Evolutionary conservation across 2,888 invertebrate genomes (phyloP), one percentile per base, ranked within the genome.

Genomic region (Dasysyrphus albostriatus): DNA sequence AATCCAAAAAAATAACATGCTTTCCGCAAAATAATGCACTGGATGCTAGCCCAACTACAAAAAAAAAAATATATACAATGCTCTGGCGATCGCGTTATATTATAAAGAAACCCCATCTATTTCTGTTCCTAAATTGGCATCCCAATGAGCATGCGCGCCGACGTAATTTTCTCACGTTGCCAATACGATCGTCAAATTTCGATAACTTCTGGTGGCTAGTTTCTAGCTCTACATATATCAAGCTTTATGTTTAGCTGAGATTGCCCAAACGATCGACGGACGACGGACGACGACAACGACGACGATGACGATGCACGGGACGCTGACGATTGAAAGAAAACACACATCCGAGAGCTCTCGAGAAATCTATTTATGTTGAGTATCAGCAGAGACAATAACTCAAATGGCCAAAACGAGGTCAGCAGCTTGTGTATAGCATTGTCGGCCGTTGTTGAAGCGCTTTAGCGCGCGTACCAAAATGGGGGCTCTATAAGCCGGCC

Each of bases 121-220:
- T 51, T 59, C 14, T 69, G 69, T 63, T 73, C 83, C 83, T 83
- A 87, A 87, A 87, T 87, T 87, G 87, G 87, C 78, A 83, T 87
- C 83, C 87, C 56, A 87, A 75, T 82, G 72, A 74, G 77, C 69
- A 77, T 54, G 67, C 47, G 63, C 51, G 77, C 65, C 58, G 69
- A 65, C 69, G 77, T 72, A 82, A 82, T 83, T 87, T 87, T 87
- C 83, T 87, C 87, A 83, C 87, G 83, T 87, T 85, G 82, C 82
- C 76, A 81, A 81, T 81, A 77, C 83, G 87, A 87, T 87, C 87
- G 87, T 87, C 87, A 87, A 87, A 87, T 83, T 87, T 87, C 87
- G 87, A 87, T 87, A 87, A 87, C 83, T 87, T 56, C 74, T 74
- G 61, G 61, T 74, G 74, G 75, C 75, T 44, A 69, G 74, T 24